Percentiles rank a stretch among this genome's conserved stretches.
phyloP scores from a whole-genome alignment of 2,888 invertebrate genomes.

The Strigamia crassipes region DNA sequence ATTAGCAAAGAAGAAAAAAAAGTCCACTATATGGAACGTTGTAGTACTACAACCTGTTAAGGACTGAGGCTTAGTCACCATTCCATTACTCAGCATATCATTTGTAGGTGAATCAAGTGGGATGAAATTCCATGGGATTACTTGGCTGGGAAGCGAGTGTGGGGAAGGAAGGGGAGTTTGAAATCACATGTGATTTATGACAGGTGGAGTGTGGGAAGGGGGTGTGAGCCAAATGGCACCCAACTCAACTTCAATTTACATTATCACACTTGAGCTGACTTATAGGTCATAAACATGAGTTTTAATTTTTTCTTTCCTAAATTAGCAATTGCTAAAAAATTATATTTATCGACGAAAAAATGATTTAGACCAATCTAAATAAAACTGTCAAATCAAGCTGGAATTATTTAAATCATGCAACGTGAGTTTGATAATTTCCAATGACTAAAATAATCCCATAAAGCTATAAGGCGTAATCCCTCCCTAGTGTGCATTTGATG shows the following conservation, averaged over 20 bases:
- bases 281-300: constrained; percentile 3
- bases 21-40: background rate
- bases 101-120: constrained; percentile 29
- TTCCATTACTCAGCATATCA: constrained; percentile 37
- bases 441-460: background rate
- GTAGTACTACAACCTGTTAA: constrained; percentile 19
- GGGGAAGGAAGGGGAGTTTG: constrained; percentile 12
- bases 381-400: background rate
- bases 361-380: background rate
- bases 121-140: constrained; percentile 29
- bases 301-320: background rate
- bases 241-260: constrained; percentile 32
- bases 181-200: constrained; percentile 31
- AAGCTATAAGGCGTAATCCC: background rate
- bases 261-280: constrained; percentile 20
- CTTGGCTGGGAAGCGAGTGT: background rate
- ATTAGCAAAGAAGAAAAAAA: background rate
- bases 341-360: background rate
- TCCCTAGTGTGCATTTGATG: background rate
- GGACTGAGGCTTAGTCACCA: constrained; percentile 14
- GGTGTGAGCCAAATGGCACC: background rate
- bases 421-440: background rate
- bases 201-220: constrained; percentile 26
- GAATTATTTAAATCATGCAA: background rate
- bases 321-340: background rate